Evolutionary conservation across 2,797 vertebrate species (phyloP).

Genomic region (Salarias fasciatus): DNA sequence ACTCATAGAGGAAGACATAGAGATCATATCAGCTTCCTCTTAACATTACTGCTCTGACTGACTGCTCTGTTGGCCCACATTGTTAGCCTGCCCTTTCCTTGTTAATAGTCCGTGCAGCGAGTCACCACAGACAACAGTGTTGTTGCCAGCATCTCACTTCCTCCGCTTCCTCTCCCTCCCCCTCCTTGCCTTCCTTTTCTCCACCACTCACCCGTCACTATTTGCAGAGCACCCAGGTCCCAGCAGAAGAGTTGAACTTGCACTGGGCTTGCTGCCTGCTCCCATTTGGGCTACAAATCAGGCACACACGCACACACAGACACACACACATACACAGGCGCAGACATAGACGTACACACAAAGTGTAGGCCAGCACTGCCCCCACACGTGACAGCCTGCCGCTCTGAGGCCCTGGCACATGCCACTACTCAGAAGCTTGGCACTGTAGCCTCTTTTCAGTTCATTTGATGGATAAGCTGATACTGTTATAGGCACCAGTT

Average conservation of each 20-base stretch:
- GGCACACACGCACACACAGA: slow-evolving; percentile 21
- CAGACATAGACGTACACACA: slow-evolving; percentile 11
- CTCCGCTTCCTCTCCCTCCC: slow-evolving; percentile 38
- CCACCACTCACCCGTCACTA: slow-evolving; percentile 51
- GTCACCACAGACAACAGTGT: slow-evolving; percentile 56
- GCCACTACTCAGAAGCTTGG: slow-evolving; percentile 51
- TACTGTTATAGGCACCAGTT: slow-evolving; percentile 7
- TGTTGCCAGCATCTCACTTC: slow-evolving; percentile 60
- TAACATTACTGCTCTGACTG: slow-evolving; percentile 48
- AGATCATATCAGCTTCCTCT: slow-evolving; percentile 78
- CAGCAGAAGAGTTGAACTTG: slow-evolving; percentile 43
- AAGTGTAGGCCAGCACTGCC: slow-evolving; percentile 20
- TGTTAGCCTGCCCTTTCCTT: slow-evolving; percentile 66
- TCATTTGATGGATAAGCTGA: slow-evolving; percentile 28
- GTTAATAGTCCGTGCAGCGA: slow-evolving; percentile 66
- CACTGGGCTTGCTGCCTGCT: slow-evolving; percentile 44
- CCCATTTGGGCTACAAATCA: slow-evolving; percentile 66
- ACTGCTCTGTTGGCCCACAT: slow-evolving; percentile 53
- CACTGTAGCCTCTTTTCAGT: slow-evolving; percentile 11
- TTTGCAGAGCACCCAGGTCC: slow-evolving; percentile 35
- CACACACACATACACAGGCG: slow-evolving; percentile 11
- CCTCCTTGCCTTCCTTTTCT: background rate
- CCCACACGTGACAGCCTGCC: slow-evolving; percentile 51
- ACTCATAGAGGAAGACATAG: slow-evolving; percentile 76
- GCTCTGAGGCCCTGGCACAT: slow-evolving; percentile 57